Conservation (phyloP, 2,113 vertebrate species). For the Platysternon megacephalum region DNA sequence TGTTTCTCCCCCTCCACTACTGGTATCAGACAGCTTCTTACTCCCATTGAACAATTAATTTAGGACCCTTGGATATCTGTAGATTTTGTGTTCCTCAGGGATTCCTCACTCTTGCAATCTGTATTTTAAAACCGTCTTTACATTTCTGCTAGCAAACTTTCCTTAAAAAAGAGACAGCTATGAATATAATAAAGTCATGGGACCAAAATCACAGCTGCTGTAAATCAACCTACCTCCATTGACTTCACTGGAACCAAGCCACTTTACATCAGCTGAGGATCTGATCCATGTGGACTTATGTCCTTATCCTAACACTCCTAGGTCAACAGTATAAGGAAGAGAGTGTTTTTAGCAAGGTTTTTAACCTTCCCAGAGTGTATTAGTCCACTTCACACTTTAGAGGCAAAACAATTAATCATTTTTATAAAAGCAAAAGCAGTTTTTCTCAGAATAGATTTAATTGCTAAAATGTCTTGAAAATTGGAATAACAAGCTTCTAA, state of each 20-base stretch:
- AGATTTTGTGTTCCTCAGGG: not conserved
- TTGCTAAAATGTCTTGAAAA: not conserved
- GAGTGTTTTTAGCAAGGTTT: accelerated
- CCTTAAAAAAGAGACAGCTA: not conserved
- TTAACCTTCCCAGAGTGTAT: not conserved
- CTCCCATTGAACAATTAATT: not conserved
- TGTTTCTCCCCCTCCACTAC: not conserved
- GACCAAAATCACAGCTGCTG: not conserved
- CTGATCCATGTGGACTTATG: accelerated
- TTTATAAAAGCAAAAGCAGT: accelerated
- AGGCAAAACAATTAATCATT: not conserved
- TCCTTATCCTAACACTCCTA: not conserved
- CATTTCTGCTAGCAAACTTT: not conserved
- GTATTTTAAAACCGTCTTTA: not conserved
- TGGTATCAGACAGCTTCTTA: not conserved
- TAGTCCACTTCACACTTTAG: not conserved
- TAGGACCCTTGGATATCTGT: not conserved
- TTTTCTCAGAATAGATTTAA: not conserved
- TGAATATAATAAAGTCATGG: not conserved
- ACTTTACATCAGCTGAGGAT: not conserved
- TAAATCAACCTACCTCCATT: not conserved
- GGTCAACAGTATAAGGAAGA: not conserved
- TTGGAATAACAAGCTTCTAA: not conserved
- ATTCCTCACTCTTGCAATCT: not conserved
- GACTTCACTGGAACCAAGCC: not conserved